phyloP scores from a whole-genome alignment of 2,888 invertebrate genomes.

The Nomada ferruginata region DNA sequence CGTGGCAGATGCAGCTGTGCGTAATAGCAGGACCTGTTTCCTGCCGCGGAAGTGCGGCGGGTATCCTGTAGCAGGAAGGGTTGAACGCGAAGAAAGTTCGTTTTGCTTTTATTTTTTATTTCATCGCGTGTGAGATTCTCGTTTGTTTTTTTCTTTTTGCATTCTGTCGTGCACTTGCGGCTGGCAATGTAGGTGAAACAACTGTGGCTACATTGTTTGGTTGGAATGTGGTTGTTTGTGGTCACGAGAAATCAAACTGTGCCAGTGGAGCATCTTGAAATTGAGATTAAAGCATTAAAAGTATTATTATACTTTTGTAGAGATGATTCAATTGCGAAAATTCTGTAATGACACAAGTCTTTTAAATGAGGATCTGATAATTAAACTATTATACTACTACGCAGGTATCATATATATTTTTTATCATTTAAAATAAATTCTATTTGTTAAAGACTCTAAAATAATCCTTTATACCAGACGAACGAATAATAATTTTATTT shows the following conservation, averaged over 20 bases:
- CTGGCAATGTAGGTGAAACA: not conserved
- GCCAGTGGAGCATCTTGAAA: not conserved
- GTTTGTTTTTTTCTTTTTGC: not conserved
- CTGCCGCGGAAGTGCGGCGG: constrained; percentile 67
- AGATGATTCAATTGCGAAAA: no score
- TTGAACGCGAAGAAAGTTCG: constrained; percentile 52
- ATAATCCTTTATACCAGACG: no score
- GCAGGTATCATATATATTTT: no score
- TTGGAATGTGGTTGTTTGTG: not conserved
- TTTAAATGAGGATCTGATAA: no score
- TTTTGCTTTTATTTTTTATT: not conserved
- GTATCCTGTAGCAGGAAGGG: constrained; percentile 65
- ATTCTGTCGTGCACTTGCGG: not conserved
- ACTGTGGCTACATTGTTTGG: no score
- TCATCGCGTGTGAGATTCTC: not conserved
- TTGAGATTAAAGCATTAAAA: not conserved
- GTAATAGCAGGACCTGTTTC: constrained; percentile 57
- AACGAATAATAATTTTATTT: not conserved
- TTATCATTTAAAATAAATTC: no score
- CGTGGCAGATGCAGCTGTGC: constrained; percentile 63
- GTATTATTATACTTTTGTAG: no score
- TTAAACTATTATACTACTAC: no score
- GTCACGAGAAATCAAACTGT: constrained; percentile 2
- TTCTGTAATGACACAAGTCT: no score
- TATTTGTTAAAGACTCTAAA: no score